phyloP scores from a whole-genome alignment of 2,797 vertebrate species.

The Xerus rutilus region DNA sequence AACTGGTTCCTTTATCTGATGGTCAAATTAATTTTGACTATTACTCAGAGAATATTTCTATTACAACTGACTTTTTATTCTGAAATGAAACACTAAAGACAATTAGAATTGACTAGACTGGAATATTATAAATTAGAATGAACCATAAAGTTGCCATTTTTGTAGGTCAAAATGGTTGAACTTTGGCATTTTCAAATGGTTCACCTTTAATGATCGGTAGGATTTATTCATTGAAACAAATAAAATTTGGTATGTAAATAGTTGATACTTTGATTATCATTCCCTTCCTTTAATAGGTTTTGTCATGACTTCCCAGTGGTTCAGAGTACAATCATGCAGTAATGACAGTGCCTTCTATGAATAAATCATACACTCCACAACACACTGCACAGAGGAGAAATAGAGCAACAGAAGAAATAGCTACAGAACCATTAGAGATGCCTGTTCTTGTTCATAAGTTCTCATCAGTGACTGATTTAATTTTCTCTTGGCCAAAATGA shows the following conservation, averaged over 20 bases:
- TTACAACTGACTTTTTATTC: constrained; percentile 55
- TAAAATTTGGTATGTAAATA: constrained; percentile 79
- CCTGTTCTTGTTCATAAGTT: constrained; percentile 81
- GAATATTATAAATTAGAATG: constrained; percentile 61
- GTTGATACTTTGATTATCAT: constrained; percentile 75
- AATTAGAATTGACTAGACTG: constrained; percentile 65
- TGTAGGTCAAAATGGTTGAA: constrained; percentile 3
- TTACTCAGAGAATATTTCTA: constrained; percentile 57
- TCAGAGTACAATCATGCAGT: constrained; percentile 79
- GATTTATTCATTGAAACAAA: constrained; percentile 75
- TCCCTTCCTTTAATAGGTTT: constrained; percentile 81
- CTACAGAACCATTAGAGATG: constrained; percentile 78
- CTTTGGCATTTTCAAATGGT: constrained; percentile 35
- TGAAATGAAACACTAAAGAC: background rate
- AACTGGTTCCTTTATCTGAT: constrained; percentile 6
- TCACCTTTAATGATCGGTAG: constrained; percentile 60
- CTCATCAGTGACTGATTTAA: constrained; percentile 84
- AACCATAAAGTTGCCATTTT: background rate
- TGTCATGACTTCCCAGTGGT: constrained; percentile 81
- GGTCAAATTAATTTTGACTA: constrained; percentile 60
- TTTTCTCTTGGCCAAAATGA: constrained; percentile 80
- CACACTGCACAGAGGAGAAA: constrained; percentile 80
- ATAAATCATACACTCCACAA: constrained; percentile 86
- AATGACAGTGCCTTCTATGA: constrained; percentile 83
- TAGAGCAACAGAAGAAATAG: constrained; percentile 79